These are phyloP conservation scores for Amiota minor DNA, from an alignment of 2,888 invertebrate genomes.

Conservation along the genomic window DNA sequence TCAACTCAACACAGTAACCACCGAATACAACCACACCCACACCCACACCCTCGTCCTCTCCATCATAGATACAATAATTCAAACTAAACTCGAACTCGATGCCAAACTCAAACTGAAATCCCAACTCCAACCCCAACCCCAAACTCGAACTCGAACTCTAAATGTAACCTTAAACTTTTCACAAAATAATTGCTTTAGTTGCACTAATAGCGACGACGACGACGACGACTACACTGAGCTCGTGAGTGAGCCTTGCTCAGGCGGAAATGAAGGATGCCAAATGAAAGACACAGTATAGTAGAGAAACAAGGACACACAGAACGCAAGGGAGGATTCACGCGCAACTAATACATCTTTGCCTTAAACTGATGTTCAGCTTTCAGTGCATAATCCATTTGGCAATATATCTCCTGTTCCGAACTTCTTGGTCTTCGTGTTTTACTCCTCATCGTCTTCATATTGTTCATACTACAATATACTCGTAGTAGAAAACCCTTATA, in stretches of 20 bases:
- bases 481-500: background rate
- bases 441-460: no score
- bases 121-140: background rate
- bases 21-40: background rate
- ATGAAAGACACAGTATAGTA: background rate
- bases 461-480: background rate
- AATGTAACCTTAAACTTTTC: slow-evolving; percentile 48
- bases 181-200: slow-evolving; percentile 57
- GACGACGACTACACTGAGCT: slow-evolving; percentile 22
- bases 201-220: slow-evolving; percentile 45
- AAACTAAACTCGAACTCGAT: background rate
- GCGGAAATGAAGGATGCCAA: no score
- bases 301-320: background rate
- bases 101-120: background rate
- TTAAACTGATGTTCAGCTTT: slow-evolving; percentile 18
- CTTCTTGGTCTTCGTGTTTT: no score
- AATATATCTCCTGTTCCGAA: slow-evolving; percentile 38
- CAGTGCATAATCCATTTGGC: slow-evolving; percentile 45
- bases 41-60: background rate
- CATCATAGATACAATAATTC: background rate
- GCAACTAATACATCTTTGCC: slow-evolving; percentile 16
- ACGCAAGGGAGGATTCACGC: background rate
- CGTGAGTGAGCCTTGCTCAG: background rate
- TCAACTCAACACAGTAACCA: background rate
- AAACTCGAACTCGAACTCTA: slow-evolving; percentile 13